Base-by-base conservation (phyloP, 92 coral and sea anemone genomes). In the Porites cylindrica region DNA sequence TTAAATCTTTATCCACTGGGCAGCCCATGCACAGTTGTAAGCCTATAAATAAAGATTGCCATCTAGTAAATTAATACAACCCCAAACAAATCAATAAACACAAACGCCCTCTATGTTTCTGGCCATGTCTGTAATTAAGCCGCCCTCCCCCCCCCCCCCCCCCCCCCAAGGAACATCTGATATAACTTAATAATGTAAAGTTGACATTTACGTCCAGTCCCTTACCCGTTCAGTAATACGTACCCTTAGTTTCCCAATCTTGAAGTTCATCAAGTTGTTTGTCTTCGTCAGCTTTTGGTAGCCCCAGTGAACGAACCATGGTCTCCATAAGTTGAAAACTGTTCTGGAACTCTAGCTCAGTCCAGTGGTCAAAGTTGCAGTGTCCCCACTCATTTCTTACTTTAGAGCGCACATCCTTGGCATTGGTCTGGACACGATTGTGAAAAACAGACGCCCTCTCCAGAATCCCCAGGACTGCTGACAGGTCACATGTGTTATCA, bases 341-440 rank as follows among this genome's bases (percentile, higher is more conserved):
- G 26, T 14, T 70, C 1, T 58, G 47, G 51, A 91, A 93, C 43
- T 93, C 82, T 7, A 68, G 59, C 9, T 51, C 91, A 24, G 76
- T 88, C 97, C 97, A 96, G 78, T 84, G 76, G 50, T 61, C 84
- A 75, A 94, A 96, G 90, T 95, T 94, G 66, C 98, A 95, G 74
- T 95, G 98, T 43, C 94, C 98, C 96, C 98, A 95, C 64, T 91
- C 92, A 89, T 95, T 93, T 75, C 98, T 82, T 29, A 93, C 91
- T 60, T 85, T 73, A 43, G 91, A 63, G 50, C 95, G 89, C 26
- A 95, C 92, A 12, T 86, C 93, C 75, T 72, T 95, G 11, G 98
- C 95, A 51, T 72, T 86, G 8, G 50, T 75, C 71, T 89, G 92
- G 74, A 92, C 72, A 23, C 75, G 67, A 18, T 76, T 5, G 74